A percentile compares a stretch with the other conserved stretches of the same genome.
phyloP scores from a whole-genome alignment of 2,797 vertebrate genomes.

The Eospalax fontanierii region DNA sequence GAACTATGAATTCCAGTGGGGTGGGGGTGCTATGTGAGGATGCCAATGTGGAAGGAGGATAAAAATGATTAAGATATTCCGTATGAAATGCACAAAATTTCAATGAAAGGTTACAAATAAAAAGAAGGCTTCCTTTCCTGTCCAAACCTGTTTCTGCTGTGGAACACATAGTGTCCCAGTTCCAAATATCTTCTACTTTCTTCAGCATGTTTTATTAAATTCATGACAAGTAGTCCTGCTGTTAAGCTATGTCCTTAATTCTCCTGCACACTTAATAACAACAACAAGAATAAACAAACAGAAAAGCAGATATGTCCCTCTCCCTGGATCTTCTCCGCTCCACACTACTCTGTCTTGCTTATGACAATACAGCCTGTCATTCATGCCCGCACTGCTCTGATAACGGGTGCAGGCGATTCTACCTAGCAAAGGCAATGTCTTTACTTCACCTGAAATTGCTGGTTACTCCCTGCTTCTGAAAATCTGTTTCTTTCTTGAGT shows the following conservation, averaged over 20 bases:
- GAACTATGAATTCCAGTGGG: too few species aligned
- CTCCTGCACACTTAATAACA: background rate
- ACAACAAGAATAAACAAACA: background rate
- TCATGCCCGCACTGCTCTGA: background rate
- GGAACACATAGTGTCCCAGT: too few species aligned
- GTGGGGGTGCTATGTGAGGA: too few species aligned
- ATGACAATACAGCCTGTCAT: background rate
- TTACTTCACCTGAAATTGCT: slow-evolving; percentile 23
- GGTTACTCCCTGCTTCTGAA: background rate
- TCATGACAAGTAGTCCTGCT: background rate
- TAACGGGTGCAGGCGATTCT: too few species aligned
- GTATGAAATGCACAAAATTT: too few species aligned
- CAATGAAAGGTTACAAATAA: too few species aligned
- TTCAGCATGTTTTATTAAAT: background rate
- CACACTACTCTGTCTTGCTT: background rate
- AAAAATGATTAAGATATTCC: too few species aligned
- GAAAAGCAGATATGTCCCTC: background rate
- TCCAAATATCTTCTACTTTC: background rate
- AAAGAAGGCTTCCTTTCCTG: too few species aligned
- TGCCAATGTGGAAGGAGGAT: too few species aligned
- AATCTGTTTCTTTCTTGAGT: background rate
- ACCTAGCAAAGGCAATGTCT: background rate
- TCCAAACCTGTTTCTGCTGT: too few species aligned
- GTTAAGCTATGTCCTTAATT: background rate
- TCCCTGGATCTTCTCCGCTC: background rate